These are phyloP conservation scores for Bugula neritina DNA, from an alignment of 2,888 invertebrate genomes.

Conservation along the genomic window DNA sequence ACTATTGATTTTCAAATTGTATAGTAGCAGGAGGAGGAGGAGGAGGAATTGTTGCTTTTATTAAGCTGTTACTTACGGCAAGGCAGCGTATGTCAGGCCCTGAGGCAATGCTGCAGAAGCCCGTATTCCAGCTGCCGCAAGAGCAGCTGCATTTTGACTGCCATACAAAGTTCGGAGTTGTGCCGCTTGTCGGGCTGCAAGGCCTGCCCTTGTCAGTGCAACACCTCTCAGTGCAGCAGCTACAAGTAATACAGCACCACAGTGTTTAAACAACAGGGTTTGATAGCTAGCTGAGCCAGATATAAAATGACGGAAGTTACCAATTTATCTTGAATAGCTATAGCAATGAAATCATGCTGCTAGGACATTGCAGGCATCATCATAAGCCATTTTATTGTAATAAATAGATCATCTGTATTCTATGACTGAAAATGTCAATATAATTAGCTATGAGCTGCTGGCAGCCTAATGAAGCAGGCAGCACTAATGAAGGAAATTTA, in stretches of 20 bases:
- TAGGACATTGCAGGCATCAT: background rate
- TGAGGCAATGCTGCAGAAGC: slow-evolving; percentile 10
- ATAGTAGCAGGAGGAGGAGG: background rate
- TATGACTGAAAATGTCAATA: background rate
- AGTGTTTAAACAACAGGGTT: too few species aligned
- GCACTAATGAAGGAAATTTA: too few species aligned
- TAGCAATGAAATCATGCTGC: background rate
- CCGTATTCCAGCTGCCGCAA: background rate
- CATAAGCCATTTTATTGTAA: background rate
- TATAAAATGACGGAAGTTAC: too few species aligned
- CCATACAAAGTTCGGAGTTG: slow-evolving; percentile 4
- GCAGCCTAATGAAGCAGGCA: too few species aligned
- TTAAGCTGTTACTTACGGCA: slow-evolving; percentile 16
- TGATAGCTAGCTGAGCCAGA: too few species aligned
- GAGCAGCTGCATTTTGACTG: slow-evolving; percentile 11
- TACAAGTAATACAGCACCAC: too few species aligned
- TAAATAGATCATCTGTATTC: background rate
- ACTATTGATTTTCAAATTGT: too few species aligned
- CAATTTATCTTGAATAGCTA: too few species aligned
- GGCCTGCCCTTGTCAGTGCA: slow-evolving; percentile 1
- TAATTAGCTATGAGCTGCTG: background rate
- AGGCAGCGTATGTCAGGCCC: slow-evolving; percentile 4
- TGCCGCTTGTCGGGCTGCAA: background rate
- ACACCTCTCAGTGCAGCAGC: slow-evolving; percentile 20
- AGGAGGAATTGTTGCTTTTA: too few species aligned